phyloP scores from a whole-genome alignment of 1,140 invertebrate genomes.

The Procambarus virginalis region DNA sequence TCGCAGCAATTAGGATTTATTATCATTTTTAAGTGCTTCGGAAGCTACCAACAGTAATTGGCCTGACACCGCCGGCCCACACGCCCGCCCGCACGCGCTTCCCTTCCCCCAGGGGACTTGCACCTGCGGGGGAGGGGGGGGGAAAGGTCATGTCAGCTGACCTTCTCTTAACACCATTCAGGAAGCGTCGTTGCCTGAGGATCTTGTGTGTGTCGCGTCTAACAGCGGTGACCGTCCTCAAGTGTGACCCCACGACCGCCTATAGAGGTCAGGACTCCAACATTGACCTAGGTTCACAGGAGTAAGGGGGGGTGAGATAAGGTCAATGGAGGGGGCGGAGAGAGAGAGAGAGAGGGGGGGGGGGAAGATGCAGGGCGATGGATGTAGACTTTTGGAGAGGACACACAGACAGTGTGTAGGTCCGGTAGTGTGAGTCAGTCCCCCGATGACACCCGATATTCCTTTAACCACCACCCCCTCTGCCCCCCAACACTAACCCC shows the following conservation, averaged over 20 bases:
- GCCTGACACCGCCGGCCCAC: neutral
- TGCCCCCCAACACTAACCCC: neutral
- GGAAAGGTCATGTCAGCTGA: neutral
- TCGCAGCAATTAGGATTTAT: neutral
- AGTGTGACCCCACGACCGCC: too few relatives aligned
- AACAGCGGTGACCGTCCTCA: too few relatives aligned
- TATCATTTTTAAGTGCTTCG: neutral
- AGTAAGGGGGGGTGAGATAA: too few relatives aligned
- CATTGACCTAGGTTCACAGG: neutral
- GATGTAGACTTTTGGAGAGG: neutral
- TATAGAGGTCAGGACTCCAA: too few relatives aligned
- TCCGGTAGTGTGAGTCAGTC: slow-evolving; percentile 9
- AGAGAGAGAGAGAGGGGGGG: neutral
- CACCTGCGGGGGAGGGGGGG: neutral
- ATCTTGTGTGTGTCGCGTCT: neutral
- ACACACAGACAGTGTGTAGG: neutral
- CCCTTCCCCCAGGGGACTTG: neutral
- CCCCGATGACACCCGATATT: slow-evolving; percentile 1
- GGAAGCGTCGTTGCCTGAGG: neutral
- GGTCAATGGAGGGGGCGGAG: neutral
- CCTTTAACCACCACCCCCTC: neutral
- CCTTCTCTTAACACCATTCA: neutral
- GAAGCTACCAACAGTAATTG: neutral
- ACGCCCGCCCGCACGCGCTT: neutral
- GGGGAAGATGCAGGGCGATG: neutral